A percentile compares a stretch with the other conserved stretches of the same genome.
These are phyloP conservation scores for Apamea anceps DNA, from an alignment of 2,888 invertebrate genomes.

Conservation along the genomic window DNA sequence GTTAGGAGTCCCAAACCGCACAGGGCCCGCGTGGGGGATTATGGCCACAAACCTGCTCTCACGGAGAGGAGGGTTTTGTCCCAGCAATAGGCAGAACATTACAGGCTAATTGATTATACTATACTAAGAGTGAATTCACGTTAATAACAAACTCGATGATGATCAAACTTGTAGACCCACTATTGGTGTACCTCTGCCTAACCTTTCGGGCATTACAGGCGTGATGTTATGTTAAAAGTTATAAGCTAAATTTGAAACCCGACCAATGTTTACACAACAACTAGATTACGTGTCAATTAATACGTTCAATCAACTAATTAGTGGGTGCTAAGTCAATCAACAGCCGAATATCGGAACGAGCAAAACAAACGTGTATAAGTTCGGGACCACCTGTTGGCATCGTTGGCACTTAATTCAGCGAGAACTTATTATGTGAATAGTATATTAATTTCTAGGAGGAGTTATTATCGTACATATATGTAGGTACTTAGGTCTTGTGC, in stretches of 20 bases:
- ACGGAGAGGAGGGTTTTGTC: background rate
- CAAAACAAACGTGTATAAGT: slow-evolving; percentile 18
- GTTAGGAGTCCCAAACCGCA: background rate
- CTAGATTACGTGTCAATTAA: slow-evolving; percentile 54
- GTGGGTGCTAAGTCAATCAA: slow-evolving; percentile 39
- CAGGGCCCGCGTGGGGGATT: background rate
- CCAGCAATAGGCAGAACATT: background rate
- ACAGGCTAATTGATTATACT: background rate
- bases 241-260: slow-evolving; percentile 13
- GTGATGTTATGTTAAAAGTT: background rate
- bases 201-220: fast-evolving
- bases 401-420: slow-evolving; percentile 27
- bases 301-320: slow-evolving; percentile 65
- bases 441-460: slow-evolving; percentile 4
- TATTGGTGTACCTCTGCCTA: background rate
- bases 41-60: background rate
- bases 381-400: slow-evolving; percentile 56
- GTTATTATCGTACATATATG: background rate
- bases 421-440: slow-evolving; percentile 35
- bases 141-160: background rate
- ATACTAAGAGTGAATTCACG: background rate
- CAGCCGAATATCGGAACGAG: slow-evolving; percentile 20
- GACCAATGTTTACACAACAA: slow-evolving; percentile 45
- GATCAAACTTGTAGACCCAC: background rate
- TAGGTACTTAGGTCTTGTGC: background rate